Base-by-base conservation (phyloP, 2,888 invertebrate species). In the Andrena minutula region DNA sequence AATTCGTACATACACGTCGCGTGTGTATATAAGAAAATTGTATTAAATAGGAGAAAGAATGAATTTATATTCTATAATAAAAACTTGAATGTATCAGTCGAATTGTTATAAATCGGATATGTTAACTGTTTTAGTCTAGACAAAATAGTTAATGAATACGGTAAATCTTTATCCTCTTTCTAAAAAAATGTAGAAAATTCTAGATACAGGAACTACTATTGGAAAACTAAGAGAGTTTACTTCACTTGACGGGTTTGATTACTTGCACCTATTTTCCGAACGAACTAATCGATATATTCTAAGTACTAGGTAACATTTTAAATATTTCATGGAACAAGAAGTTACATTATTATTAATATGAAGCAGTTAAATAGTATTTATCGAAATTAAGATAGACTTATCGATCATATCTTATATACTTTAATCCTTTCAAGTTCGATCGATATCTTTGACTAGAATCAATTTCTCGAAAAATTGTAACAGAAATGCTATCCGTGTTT, bases 41-140 rank as follows among this genome's bases (percentile, higher is more conserved):
- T 35, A 3, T 58, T 10, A 53, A 66, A n/a, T 51, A 30, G 6
- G 51, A 65, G 56, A 76, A 70, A 66, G 7, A 60, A 47, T 26
- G 51, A 75, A 53, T 41, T n/a, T 75, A 20, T 51, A 12, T 75
- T 60, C 30, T 69, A 51, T 41, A 30, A 61, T 72, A 60, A 61
- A 56, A 51, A 26, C 23, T 66, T 47, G 53, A 63, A 32, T 76
- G 26, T 60, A 23, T 35, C 51, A 75, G 41, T 65, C 53, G 47
- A 76, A 35, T 20, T 64, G 61, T 20, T 64, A 26, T 68, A 82
- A 82, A 53, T 53, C 53, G 60, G 72, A 79, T 79, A 83, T 83
- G 70, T 74, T 41, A 74, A 53, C 6, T 75, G 53, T 41, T 51
- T 68, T 70, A 68, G 75, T 69, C 2, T 20, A 53, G 65, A 41